phyloP scores from a whole-genome alignment of 1,140 invertebrate genomes.

The Saxidomus purpurata region DNA sequence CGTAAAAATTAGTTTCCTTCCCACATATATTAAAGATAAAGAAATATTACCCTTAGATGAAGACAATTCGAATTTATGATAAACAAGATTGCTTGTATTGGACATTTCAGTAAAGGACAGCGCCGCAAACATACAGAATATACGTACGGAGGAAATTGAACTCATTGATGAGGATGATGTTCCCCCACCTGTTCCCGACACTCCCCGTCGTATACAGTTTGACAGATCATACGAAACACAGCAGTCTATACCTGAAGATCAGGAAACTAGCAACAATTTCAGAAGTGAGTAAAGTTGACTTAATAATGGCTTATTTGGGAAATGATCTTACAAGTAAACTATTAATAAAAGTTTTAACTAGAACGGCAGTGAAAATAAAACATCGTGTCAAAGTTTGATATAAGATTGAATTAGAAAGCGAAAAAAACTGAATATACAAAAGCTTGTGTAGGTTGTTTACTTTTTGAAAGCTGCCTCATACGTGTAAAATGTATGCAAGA shows the following conservation, averaged over 20 bases:
- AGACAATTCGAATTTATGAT: no score
- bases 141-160: conserved; percentile 80
- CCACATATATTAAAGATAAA: no score
- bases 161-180: conserved; percentile 79
- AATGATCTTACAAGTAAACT: background rate
- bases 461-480: no score
- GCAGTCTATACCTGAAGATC: conserved; percentile 77
- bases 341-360: background rate
- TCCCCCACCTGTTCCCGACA: conserved; percentile 78
- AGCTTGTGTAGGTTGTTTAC: no score
- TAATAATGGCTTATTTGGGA: background rate
- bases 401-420: no score
- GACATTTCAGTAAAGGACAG: conserved; percentile 77
- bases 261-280: conserved; percentile 55
- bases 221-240: conserved; percentile 78
- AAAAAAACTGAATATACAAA: no score
- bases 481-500: no score
- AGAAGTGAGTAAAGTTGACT: conserved; percentile 66
- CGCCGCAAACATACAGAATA: conserved; percentile 76
- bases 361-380: no score
- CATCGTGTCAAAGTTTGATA: no score
- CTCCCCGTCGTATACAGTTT: conserved; percentile 77
- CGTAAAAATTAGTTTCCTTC: no score
- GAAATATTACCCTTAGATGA: no score
- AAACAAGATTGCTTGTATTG: no score